Percentiles rank a stretch among this genome's conserved stretches.
phyloP scores from a whole-genome alignment of 2,113 vertebrate species.

The Eurypyga helias region DNA sequence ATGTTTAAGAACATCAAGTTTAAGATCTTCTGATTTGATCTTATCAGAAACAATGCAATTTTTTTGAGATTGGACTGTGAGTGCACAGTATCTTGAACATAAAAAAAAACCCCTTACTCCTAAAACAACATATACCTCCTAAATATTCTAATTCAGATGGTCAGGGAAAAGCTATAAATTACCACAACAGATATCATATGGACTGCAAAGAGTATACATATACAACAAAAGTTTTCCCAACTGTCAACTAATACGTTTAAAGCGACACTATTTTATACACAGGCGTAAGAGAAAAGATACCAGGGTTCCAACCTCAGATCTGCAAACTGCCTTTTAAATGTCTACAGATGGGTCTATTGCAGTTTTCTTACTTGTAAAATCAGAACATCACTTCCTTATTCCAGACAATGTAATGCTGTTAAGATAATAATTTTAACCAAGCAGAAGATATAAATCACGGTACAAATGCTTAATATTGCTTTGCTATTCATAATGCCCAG shows the following conservation, averaged over 20 bases:
- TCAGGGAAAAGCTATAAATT: not conserved
- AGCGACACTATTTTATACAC: not conserved
- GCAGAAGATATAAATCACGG: not conserved
- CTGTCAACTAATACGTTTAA: not conserved
- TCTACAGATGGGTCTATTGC: not conserved
- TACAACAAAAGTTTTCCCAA: not conserved
- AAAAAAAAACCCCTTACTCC: not conserved
- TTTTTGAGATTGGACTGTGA: not conserved
- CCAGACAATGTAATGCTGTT: not conserved
- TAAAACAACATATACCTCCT: not conserved
- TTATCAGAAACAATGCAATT: not conserved
- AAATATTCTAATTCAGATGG: not conserved
- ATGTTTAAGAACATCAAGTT: not conserved
- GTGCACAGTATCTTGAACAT: not conserved
- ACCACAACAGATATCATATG: not conserved
- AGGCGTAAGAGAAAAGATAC: not conserved
- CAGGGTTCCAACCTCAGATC: not conserved
- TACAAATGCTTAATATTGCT: not conserved
- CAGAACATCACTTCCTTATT: not conserved
- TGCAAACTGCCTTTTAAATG: not conserved
- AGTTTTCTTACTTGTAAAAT: not conserved
- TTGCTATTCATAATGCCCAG: not conserved
- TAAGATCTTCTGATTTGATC: not conserved
- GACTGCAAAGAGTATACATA: not conserved
- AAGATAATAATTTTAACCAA: not conserved